A percentile compares a stretch with the other conserved stretches of the same genome.
phyloP scores from a whole-genome alignment of 2,113 vertebrate genomes.

The Mola mola region DNA sequence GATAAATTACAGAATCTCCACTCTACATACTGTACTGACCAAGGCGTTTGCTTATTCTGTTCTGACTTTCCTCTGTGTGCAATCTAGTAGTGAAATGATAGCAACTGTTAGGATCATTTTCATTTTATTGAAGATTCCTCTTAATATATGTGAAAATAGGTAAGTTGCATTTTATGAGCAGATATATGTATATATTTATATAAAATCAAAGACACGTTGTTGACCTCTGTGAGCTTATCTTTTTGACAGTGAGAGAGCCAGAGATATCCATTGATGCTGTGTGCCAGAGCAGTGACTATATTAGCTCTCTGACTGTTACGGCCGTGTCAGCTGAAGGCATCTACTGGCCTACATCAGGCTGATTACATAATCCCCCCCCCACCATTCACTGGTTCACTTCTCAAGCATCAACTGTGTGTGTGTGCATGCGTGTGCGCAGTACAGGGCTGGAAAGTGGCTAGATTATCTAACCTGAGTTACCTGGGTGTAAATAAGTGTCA shows the following conservation, averaged over 20 bases:
- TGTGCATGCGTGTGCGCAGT: background rate
- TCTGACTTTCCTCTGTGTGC: too few species aligned
- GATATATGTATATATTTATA: background rate
- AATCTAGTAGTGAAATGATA: too few species aligned
- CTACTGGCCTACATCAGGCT: constrained; percentile 56
- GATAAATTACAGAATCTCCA: too few species aligned
- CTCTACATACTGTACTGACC: too few species aligned
- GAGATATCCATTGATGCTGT: constrained; percentile 24
- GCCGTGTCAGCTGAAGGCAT: constrained; percentile 63
- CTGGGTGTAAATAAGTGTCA: constrained; percentile 9
- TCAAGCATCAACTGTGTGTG: constrained; percentile 38
- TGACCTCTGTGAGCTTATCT: constrained; percentile 11
- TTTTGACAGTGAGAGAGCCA: constrained; percentile 1
- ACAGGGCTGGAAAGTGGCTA: constrained; percentile 11
- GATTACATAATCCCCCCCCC: constrained; percentile 52
- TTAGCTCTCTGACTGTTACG: constrained; percentile 33
- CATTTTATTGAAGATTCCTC: too few species aligned
- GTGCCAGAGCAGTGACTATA: constrained; percentile 34
- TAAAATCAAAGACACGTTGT: background rate
- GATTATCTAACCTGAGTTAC: constrained; percentile 26
- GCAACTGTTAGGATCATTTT: too few species aligned
- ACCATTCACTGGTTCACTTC: constrained; percentile 25
- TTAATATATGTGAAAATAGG: too few species aligned
- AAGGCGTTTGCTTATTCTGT: too few species aligned
- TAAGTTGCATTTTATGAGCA: background rate